Evolutionary conservation across 2,797 vertebrate species (phyloP).

Genomic region (Pseudochaenichthys georgianus): DNA sequence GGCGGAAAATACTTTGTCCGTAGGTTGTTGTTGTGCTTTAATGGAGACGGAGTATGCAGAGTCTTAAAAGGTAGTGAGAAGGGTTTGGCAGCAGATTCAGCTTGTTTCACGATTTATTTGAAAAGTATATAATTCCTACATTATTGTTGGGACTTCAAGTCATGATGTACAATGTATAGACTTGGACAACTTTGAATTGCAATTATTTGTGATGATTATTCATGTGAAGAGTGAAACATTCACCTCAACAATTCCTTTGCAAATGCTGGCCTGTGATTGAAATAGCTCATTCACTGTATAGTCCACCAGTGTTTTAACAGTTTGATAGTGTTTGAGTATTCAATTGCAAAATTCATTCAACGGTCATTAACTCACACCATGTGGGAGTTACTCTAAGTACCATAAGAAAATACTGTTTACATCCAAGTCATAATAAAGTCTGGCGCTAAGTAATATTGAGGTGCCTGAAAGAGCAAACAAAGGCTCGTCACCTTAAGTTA

Average conservation of each 20-base stretch:
- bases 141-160: neutral
- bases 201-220: neutral
- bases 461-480: neutral
- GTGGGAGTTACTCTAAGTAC: neutral
- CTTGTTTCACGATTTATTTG: neutral
- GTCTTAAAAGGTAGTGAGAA: conserved; percentile 6
- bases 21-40: neutral
- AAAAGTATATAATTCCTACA: neutral
- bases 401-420: neutral
- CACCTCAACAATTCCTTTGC: neutral
- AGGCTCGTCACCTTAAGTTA: neutral
- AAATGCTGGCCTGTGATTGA: neutral
- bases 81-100: conserved; percentile 2
- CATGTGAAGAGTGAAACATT: neutral
- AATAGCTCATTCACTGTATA: neutral
- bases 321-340: neutral
- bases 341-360: neutral
- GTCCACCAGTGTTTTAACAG: neutral
- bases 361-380: neutral
- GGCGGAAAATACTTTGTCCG: conserved; percentile 25
- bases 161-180: neutral
- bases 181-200: neutral
- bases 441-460: no score
- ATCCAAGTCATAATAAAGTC: neutral
- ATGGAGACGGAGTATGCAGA: neutral